Evolutionary conservation across 2,797 vertebrate species (phyloP), one percentile per base, ranked within the genome.

Genomic region (Gymnoscopelus microlampas): DNA sequence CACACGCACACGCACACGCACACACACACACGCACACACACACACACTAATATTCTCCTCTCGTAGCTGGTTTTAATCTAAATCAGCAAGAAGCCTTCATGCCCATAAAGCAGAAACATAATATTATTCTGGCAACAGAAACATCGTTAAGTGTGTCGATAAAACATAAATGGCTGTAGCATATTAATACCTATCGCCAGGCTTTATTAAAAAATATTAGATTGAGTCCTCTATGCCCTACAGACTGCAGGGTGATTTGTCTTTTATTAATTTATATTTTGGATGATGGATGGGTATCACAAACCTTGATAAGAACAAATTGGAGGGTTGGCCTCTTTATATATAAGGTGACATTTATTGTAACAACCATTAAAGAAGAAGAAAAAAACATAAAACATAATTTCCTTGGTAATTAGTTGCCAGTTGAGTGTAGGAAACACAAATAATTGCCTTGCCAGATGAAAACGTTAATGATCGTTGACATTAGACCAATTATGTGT

Each of bases 401-500:
- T 35, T 35, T 35, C 32, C 32, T 35, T 35, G 32, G 32, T 35
- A 35, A 35, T 35, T 65, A 24, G 48, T 61, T 48, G 19, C 66
- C 56, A 63, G 44, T 53, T 56, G 62, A 70, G 57, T 62, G 53
- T 48, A 71, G 53, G 73, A 74, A 71, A 73, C 51, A 65, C 24
- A 47, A 71, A 71, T 80, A 86, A 88, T 82, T 87, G 77, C 69
- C 50, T 58, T 14, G 65, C 72, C 62, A 66, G 59, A 82, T 80
- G 68, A 71, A 84, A 84, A 70, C 71, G n/a, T 60, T 61, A 35
- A 35, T 35, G 5, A 35, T 35, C 6, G 32, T 35, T 35, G 32
- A 35, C 32, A 19, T n/a, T n/a, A n/a, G n/a, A n/a, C n/a, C n/a
- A n/a, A n/a, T n/a, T n/a, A n/a, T n/a, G n/a, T n/a, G n/a, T n/a